Evolutionary conservation across 2,888 invertebrate species (phyloP), one percentile per base, ranked within the genome.

Genomic region (Prosapia bicincta): DNA sequence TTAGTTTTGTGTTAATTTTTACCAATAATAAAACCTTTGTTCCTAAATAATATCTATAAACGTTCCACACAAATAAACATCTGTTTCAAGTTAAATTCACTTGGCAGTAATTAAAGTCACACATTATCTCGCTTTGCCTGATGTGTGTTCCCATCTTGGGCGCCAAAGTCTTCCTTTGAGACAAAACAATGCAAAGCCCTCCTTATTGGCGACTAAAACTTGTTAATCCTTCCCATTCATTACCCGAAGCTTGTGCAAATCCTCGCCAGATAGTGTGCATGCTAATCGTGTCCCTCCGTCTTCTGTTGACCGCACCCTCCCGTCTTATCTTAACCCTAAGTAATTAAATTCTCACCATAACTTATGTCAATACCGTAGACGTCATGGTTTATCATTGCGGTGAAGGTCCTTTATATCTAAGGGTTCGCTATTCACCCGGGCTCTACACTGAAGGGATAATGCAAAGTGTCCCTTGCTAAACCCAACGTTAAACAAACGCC

Each of bases 301-400:
- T 38, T 38, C 10, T 38, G 38, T 38, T 54, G 54, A 54, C 54
- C 54, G 54, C 54, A 30, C 54, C 54, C 20, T 15, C 9, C 10
- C 54, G 20, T 54, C 54, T 54, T 54, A 54, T 54, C 54, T 54
- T 54, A 20, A 54, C 54, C 54, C 54, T 54, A 20, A 54, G 54
- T 54, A 54, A 54, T 54, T 54, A 54, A 54, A 54, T 54, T 54
- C 54, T 54, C 54, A 54, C 54, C 54, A 54, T 54, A 54, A 54
- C 54, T 54, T 54, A 54, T 20, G 54, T 54, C 54, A 54, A 54
- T 54, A 54, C n/a, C 20, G 54, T 20, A 54, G 54, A 54, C 54
- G 54, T 54, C 54, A 54, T 54, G 54, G 54, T 54, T 54, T 54
- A 54, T 54, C 54, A 20, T 54, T 54, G 54, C 54, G 54, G 54